Percentiles rank a stretch among this genome's conserved stretches.
Conservation (phyloP, 2,113 vertebrate genomes). For the Ptychochromis oligacanthus region DNA sequence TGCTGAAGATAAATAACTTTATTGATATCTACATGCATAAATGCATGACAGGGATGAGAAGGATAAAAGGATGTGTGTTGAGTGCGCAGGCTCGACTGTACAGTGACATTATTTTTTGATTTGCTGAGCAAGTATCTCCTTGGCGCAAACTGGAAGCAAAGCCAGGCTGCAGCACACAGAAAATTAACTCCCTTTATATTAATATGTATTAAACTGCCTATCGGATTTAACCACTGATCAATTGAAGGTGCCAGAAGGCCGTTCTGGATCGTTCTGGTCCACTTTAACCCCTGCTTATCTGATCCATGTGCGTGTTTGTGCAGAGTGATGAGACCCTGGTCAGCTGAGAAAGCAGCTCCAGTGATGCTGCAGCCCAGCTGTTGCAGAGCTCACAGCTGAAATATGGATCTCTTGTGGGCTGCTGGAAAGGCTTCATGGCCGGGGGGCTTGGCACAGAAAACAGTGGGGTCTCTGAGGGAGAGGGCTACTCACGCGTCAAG, state of each 20-base stretch:
- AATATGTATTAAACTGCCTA: constrained; percentile 1
- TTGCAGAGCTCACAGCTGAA: constrained; percentile 73
- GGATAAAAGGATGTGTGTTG: neutral
- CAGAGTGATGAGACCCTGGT: constrained; percentile 51
- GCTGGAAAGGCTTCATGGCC: constrained; percentile 69
- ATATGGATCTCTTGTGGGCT: constrained; percentile 72
- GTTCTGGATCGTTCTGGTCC: neutral
- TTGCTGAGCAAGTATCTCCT: neutral
- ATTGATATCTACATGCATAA: neutral
- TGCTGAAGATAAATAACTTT: neutral
- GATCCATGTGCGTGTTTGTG: constrained; percentile 61
- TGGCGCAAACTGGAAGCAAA: neutral
- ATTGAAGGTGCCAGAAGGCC: neutral
- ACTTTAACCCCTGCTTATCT: constrained; percentile 33
- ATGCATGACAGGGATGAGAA: neutral
- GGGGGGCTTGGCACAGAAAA: constrained; percentile 58
- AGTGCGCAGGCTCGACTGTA: neutral
- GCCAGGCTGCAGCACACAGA: neutral
- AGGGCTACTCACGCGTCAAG: constrained; percentile 83
- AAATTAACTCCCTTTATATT: neutral
- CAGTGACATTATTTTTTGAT: neutral
- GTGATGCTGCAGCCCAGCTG: constrained; percentile 71
- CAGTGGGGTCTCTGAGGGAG: constrained; percentile 60
- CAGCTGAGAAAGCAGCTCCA: constrained; percentile 67
- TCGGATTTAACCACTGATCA: neutral